Base-by-base conservation (phyloP, 2,888 invertebrate genomes). In the Epistrophella euchroma region DNA sequence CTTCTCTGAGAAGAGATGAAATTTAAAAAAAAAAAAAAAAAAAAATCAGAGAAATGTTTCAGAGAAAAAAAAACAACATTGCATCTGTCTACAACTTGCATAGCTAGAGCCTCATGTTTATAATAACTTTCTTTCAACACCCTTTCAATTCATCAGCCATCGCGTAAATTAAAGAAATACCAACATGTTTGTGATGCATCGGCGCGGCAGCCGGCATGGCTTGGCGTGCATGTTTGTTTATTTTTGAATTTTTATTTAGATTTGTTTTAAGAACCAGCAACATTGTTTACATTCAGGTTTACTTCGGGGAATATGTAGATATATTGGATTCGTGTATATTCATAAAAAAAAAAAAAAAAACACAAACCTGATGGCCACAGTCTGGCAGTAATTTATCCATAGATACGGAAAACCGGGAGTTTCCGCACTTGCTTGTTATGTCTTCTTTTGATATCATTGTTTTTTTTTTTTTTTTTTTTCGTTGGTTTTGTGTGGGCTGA, bases 251-350 rank as follows among this genome's bases (percentile, higher is more conserved):
- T 83, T 78, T 73, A 62, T 84, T 64, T 66, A 52, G 17, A n/a
- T 72, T 68, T 68, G 50, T 52, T 37, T 68, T 52, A 17, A 43
- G 45, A 64, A 45, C 74, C 70, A 75, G 79, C 84, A 84, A 79
- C 75, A 75, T 80, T 84, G 75, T 84, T 75, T 75, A 79, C 75
- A 52, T 75, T 79, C 66, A 71, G 66, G 64, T 79, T 84, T 75
- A 60, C 45, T 77, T 64, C 50, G 60, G 37, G 6, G 58, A 25
- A 43, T 47, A 28, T 15, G 19, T 37, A 35, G 17, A 43, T 47
- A 28, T 15, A 25, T 37, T 43, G 17, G 40, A 55, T 40, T 62
- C 72, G 56, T 77, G 52, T 72, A 47, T 73, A 37, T 70, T 52
- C 1, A n/a, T n/a, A n/a, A n/a, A n/a, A n/a, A n/a, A n/a, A n/a